A percentile compares a stretch with the other conserved stretches of the same genome.
Conservation (phyloP, 1,140 invertebrate species). For the Papilio xuthus region DNA sequence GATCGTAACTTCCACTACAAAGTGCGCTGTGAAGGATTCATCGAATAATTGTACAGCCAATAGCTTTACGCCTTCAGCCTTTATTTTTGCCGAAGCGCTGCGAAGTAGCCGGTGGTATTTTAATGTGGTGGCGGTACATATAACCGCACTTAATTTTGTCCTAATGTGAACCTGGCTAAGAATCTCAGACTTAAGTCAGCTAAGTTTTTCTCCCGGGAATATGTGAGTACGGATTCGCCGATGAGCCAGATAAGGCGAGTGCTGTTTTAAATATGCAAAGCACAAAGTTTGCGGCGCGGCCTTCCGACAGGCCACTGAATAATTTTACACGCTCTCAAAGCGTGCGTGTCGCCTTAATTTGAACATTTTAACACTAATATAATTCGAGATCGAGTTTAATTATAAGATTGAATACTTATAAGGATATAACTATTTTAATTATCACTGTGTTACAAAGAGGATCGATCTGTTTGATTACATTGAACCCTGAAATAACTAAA, state of each 20-base stretch:
- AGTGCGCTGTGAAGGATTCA: constrained; percentile 61
- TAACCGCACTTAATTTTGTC: constrained; percentile 80
- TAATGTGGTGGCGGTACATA: constrained; percentile 76
- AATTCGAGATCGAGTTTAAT: constrained; percentile 61
- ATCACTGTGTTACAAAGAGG: not conserved
- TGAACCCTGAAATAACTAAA: not conserved
- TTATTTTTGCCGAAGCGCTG: constrained; percentile 62
- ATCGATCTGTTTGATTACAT: not conserved
- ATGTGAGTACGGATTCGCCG: constrained; percentile 71
- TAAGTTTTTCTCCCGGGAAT: constrained; percentile 69
- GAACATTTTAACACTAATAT: constrained; percentile 63
- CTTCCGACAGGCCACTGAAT: constrained; percentile 77
- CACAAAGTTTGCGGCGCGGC: constrained; percentile 73
- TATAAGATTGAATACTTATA: constrained; percentile 41
- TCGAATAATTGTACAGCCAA: constrained; percentile 72
- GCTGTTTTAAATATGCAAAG: constrained; percentile 80
- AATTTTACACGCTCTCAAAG: constrained; percentile 80
- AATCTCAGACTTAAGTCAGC: constrained; percentile 63
- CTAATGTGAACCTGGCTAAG: constrained; percentile 69
- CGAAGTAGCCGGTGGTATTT: constrained; percentile 73
- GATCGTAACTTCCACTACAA: constrained; percentile 59
- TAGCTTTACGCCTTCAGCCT: constrained; percentile 56
- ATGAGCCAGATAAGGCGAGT: constrained; percentile 76
- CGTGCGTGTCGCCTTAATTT: constrained; percentile 75
- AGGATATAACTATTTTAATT: not conserved